These are phyloP conservation scores for Corythornis leucogaster DNA, from an alignment of 2,797 vertebrate species.

Conservation along the genomic window DNA sequence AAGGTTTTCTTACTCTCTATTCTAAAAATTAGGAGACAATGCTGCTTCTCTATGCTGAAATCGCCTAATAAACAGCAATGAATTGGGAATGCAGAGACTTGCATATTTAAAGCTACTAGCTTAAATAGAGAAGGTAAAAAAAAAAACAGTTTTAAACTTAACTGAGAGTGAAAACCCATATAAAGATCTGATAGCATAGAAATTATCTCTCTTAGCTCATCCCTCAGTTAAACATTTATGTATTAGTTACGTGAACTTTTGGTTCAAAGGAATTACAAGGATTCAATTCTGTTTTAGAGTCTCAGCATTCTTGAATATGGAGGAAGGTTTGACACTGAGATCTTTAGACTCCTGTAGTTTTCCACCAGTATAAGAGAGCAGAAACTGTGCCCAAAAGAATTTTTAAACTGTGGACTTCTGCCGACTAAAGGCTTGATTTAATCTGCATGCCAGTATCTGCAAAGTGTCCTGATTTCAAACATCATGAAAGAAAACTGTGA, in stretches of 20 bases:
- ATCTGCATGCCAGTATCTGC: neutral
- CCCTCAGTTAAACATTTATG: constrained; percentile 17
- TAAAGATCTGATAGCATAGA: constrained; percentile 35
- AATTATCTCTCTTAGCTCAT: constrained; percentile 52
- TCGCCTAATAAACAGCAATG: neutral
- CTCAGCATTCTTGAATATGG: neutral
- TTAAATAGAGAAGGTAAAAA: constrained; percentile 41
- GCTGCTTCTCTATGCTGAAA: neutral
- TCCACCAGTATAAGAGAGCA: neutral
- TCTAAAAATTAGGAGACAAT: neutral
- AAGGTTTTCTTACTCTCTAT: neutral
- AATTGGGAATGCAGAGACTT: neutral
- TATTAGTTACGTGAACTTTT: constrained; percentile 2
- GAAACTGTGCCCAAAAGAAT: neutral
- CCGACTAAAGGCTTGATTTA: neutral
- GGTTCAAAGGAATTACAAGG: constrained; percentile 10
- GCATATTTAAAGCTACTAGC: neutral
- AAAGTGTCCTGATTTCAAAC: constrained; percentile 26
- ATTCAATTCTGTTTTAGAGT: neutral
- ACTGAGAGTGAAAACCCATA: constrained; percentile 43
- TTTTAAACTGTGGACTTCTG: neutral
- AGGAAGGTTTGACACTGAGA: neutral
- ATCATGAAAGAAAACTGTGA: neutral
- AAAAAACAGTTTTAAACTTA: constrained; percentile 54
- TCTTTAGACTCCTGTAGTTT: constrained; percentile 3